A percentile compares a stretch with the other conserved stretches of the same genome.
These are phyloP conservation scores for Fulica atra DNA, from an alignment of 2,113 vertebrate species.

Conservation along the genomic window DNA sequence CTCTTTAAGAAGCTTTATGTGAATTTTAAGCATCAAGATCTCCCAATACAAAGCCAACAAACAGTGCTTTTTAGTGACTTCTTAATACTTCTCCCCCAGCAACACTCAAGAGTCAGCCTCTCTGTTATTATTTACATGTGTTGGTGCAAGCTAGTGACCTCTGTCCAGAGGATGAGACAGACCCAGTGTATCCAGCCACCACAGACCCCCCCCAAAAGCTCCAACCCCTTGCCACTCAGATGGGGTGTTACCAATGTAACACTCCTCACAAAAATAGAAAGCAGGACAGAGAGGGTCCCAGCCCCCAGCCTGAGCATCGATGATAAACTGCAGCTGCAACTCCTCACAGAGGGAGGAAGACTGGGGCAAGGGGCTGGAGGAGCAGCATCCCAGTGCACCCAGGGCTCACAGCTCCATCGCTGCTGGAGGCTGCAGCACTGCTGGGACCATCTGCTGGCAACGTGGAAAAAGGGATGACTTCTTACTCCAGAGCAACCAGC, in stretches of 20 bases:
- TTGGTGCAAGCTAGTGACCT: background rate
- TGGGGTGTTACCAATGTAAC: background rate
- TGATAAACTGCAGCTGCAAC: background rate
- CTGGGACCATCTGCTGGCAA: background rate
- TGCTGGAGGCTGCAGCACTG: background rate
- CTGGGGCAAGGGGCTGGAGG: background rate
- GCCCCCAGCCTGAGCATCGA: background rate
- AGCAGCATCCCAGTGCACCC: background rate
- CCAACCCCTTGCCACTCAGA: background rate
- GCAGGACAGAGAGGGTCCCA: background rate
- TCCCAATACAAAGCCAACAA: background rate
- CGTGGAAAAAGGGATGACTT: background rate
- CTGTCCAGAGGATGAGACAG: background rate
- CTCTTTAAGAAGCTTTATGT: background rate
- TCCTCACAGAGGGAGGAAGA: background rate
- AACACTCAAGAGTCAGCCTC: background rate
- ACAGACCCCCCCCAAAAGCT: rapidly evolving
- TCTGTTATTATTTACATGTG: background rate
- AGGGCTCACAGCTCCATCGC: background rate
- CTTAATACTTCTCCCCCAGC: background rate
- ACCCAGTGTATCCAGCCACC: background rate
- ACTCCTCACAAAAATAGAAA: background rate
- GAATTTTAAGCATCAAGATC: background rate
- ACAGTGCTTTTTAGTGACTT: background rate
- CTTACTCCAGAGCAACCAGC: background rate